A percentile compares a stretch with the other conserved stretches of the same genome.
phyloP scores from a whole-genome alignment of 2,113 vertebrate species.

The Engraulis encrasicolus region DNA sequence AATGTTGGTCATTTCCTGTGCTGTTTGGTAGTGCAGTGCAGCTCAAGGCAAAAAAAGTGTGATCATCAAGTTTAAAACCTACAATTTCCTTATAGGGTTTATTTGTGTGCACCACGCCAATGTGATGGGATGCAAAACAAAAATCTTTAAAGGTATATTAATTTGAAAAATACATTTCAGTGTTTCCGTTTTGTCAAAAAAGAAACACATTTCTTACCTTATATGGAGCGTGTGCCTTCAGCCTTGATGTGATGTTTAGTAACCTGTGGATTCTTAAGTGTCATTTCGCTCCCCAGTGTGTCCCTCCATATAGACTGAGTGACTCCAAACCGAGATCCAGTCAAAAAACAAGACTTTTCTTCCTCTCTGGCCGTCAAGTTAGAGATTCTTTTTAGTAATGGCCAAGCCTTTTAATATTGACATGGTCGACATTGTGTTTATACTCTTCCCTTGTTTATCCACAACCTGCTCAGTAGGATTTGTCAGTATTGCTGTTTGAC shows the following conservation, averaged over 20 bases:
- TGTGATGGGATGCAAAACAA: neutral
- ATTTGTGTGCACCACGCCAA: too few relatives aligned
- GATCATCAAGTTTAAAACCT: neutral
- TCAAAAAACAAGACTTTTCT: neutral
- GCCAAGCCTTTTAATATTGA: too few relatives aligned
- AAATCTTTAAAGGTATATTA: neutral
- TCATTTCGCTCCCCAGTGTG: neutral
- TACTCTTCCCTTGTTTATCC: too few relatives aligned
- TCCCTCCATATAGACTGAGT: too few relatives aligned
- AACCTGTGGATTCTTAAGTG: neutral
- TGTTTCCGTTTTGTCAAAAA: neutral
- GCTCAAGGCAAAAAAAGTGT: neutral
- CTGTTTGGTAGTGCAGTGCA: neutral
- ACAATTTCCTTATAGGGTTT: too few relatives aligned
- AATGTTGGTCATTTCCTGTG: conserved; percentile 15
- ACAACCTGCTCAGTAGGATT: neutral
- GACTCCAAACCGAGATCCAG: neutral
- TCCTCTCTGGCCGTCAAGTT: neutral
- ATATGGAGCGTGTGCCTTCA: neutral
- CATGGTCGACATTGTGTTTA: neutral
- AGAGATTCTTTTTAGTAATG: neutral
- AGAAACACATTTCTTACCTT: neutral
- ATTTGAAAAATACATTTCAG: neutral
- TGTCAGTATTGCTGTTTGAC: neutral
- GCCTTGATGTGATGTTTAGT: neutral